Base-by-base conservation (phyloP, 1,140 invertebrate species). In the Heliothis virescens region DNA sequence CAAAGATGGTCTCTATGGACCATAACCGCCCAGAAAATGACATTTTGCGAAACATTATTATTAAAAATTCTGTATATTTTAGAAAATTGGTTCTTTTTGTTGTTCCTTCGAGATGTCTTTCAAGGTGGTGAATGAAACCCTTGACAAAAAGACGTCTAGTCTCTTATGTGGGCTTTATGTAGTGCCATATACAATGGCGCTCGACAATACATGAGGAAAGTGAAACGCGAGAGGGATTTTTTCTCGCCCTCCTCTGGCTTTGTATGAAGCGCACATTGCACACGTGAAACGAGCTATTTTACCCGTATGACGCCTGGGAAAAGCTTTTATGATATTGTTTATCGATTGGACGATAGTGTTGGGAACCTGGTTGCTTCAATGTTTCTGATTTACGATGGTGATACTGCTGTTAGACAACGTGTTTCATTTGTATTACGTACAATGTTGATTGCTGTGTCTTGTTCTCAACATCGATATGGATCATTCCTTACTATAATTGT, bases 181-280 rank as follows among this genome's bases (percentile, higher is more conserved):
- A 80, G 80, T 84, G 82, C 81, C 72, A 77, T 85, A 83, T 74
- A 91, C 88, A 93, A 90, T 91, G 85, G 84, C 79, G 63, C 83
- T 85, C 83, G 84, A 90, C 86, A 88, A 87, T 86, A 84, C 79
- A 75, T 57, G 79, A 84, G 85, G 83, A 90, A 91, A 92, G 90
- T 93, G 91, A 89, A 93, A 93, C 90, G 88, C 84, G 83, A 89
- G 83, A 87, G 83, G 84, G 41, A 76, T 83, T 86, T 89, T 92
- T 92, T 90, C 84, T 87, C 88, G 74, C 79, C 81, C 85, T 26
- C 67, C 72, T 80, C 79, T 79, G 79, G 69, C 85, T 88, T 90
- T 92, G n/a, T n/a, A n/a, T n/a, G n/a, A n/a, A n/a, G n/a, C n/a
- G n/a, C n/a, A n/a, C n/a, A n/a, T n/a, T n/a, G 41, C 21, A 53